Conservation (phyloP, 2,888 invertebrate species). For the Oscheius sp. region DNA sequence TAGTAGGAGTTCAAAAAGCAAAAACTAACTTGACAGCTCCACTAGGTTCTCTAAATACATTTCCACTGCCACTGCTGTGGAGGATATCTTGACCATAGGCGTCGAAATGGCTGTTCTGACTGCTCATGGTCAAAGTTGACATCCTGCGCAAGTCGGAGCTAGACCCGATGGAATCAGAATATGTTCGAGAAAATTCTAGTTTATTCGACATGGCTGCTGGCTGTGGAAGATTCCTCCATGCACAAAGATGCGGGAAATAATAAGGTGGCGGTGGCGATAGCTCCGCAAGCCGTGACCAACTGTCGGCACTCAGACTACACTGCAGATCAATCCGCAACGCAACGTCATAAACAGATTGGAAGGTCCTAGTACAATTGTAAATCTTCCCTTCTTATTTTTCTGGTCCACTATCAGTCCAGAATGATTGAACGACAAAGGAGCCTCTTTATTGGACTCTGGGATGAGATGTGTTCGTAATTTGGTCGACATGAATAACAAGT, state of each 20-base stretch:
- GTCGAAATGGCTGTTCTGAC: constrained; percentile 47
- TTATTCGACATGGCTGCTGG: background rate
- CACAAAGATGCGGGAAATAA: constrained; percentile 37
- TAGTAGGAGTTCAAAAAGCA: background rate
- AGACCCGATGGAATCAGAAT: constrained; percentile 36
- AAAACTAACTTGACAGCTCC: constrained; percentile 25
- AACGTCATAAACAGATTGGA: constrained; percentile 37
- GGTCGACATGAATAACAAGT: background rate
- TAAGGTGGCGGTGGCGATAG: constrained; percentile 34
- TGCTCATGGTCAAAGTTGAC: constrained; percentile 44
- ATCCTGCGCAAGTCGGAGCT: constrained; percentile 26
- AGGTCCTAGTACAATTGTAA: constrained; percentile 27
- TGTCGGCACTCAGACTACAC: constrained; percentile 38
- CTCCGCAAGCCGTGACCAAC: constrained; percentile 37
- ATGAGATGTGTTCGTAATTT: background rate
- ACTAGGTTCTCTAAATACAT: constrained; percentile 44
- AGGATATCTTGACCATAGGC: constrained; percentile 40
- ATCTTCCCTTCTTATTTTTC: background rate
- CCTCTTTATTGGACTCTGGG: background rate
- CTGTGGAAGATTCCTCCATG: constrained; percentile 2
- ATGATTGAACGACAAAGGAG: background rate
- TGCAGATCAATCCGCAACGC: constrained; percentile 39
- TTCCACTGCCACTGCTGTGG: constrained; percentile 50
- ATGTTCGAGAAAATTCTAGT: constrained; percentile 12
- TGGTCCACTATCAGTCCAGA: background rate